These are phyloP conservation scores for Drosophila kurseongensis DNA, from an alignment of 1,140 invertebrate genomes.

Conservation along the genomic window DNA sequence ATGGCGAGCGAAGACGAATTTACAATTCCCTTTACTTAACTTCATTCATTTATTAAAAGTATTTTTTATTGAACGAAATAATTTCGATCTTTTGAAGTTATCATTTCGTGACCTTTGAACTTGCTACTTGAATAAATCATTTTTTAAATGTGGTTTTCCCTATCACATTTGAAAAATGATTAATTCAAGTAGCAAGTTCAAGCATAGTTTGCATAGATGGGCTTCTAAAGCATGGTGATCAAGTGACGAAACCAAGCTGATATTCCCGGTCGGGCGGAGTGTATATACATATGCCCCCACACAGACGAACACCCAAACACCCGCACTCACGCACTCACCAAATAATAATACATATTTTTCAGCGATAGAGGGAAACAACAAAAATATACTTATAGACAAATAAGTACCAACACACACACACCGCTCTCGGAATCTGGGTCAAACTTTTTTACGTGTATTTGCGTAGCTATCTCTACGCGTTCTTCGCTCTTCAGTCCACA, in stretches of 20 bases:
- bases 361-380: conserved; percentile 53
- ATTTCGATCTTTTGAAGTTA: too few relatives aligned
- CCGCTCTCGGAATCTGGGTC: conserved; percentile 68
- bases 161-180: too few relatives aligned
- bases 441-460: conserved; percentile 77
- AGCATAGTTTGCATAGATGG: too few relatives aligned
- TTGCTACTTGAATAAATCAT: too few relatives aligned
- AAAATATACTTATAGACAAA: conserved; percentile 58
- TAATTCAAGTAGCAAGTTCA: too few relatives aligned
- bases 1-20: neutral
- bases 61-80: too few relatives aligned
- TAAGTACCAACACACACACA: conserved; percentile 38
- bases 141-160: too few relatives aligned
- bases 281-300: neutral
- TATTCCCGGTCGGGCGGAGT: conserved; percentile 9
- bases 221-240: neutral
- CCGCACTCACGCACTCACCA: conserved; percentile 3
- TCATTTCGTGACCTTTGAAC: too few relatives aligned
- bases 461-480: conserved; percentile 47
- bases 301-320: neutral
- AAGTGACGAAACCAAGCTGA: neutral
- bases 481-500: conserved; percentile 6
- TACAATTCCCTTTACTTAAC: neutral
- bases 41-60: too few relatives aligned
- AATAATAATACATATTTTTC: conserved; percentile 51